Conservation (phyloP, 2,113 vertebrate genomes). For the Progne subis region DNA sequence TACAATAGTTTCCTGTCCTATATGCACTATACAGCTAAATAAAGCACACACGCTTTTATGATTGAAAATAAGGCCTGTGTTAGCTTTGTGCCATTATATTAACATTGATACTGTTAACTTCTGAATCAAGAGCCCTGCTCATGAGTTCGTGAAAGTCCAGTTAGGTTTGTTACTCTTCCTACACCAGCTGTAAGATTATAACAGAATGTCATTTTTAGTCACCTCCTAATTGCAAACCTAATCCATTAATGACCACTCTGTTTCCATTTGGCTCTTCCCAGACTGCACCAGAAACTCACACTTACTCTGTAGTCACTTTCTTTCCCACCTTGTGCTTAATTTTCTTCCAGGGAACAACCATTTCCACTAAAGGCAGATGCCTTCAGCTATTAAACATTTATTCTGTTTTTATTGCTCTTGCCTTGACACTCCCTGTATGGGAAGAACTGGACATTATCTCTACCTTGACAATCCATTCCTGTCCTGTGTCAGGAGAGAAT, state of each 20-base stretch:
- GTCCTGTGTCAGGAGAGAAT: neutral
- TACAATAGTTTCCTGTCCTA: constrained; percentile 49
- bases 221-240: neutral
- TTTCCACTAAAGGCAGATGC: neutral
- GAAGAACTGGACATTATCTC: neutral
- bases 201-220: neutral
- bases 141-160: neutral
- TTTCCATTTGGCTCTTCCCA: neutral
- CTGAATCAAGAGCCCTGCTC: neutral
- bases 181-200: neutral
- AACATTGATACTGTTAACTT: neutral
- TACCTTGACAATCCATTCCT: neutral
- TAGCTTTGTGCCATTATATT: neutral
- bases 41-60: neutral
- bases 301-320: neutral
- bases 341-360: neutral
- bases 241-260: neutral
- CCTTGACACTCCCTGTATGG: neutral
- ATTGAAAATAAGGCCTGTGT: neutral
- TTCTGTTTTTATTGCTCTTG: neutral
- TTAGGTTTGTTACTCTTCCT: neutral
- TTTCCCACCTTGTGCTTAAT: neutral
- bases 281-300: neutral
- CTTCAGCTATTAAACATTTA: neutral
- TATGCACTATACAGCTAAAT: neutral